phyloP scores from a whole-genome alignment of 64 coral and sea anemone genomes.

The Cladopsammia gracilis region DNA sequence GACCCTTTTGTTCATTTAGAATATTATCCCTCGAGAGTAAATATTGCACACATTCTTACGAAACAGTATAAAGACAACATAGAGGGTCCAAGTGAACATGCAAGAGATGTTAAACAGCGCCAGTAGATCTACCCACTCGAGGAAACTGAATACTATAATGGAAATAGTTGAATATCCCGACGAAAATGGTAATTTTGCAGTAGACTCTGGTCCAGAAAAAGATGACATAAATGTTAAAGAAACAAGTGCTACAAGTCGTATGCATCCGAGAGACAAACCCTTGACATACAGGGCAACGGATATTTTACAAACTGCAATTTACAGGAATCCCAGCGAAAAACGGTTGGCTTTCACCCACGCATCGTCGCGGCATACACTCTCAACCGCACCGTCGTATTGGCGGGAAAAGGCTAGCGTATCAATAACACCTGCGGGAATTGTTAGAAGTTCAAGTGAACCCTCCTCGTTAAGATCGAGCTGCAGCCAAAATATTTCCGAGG shows the following conservation, averaged over 20 bases:
- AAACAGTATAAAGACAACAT: background rate
- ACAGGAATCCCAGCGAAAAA: background rate
- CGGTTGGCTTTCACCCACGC: background rate
- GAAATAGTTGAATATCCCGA: background rate
- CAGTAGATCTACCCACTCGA: background rate
- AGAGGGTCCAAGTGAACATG: background rate
- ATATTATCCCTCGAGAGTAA: background rate
- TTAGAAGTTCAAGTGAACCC: background rate
- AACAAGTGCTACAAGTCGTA: background rate
- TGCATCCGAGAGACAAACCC: background rate
- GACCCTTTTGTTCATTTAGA: background rate
- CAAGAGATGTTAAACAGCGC: constrained; percentile 2
- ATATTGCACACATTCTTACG: background rate
- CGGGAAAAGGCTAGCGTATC: constrained; percentile 6
- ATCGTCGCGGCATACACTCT: background rate
- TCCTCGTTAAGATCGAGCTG: background rate
- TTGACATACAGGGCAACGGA: background rate
- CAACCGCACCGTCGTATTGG: constrained; percentile 1
- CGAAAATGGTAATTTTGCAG: constrained; percentile 26
- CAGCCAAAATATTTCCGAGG: background rate
- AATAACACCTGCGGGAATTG: background rate
- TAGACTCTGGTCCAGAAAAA: background rate
- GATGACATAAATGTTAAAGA: background rate
- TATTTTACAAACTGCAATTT: background rate
- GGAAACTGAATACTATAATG: background rate